Evolutionary conservation across 2,888 invertebrate species (phyloP).

Genomic region (Griposia aprilina): DNA sequence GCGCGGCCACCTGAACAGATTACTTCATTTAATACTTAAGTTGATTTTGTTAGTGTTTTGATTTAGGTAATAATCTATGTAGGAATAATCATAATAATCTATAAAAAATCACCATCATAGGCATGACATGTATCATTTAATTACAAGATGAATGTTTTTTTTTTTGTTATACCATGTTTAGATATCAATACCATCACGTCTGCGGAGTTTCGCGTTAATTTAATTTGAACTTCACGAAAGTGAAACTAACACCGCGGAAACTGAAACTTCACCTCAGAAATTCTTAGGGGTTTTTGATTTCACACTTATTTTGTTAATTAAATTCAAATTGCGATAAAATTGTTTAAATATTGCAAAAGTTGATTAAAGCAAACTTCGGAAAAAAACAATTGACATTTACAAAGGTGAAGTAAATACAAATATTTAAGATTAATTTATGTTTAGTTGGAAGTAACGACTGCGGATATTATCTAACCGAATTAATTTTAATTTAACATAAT

Average conservation of each 20-base stretch:
- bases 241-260: no score
- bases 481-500: not conserved
- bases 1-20: slow-evolving; percentile 2
- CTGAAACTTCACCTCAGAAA: not conserved
- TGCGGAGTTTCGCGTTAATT: not conserved
- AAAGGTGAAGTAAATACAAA: not conserved
- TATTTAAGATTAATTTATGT: not conserved
- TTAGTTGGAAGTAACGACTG: not conserved
- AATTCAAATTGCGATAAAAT: not conserved
- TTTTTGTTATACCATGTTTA: not conserved
- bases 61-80: not conserved
- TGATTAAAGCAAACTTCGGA: not conserved
- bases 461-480: not conserved
- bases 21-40: not conserved
- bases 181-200: not conserved
- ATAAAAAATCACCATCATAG: not conserved
- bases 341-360: not conserved
- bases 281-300: not conserved
- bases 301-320: not conserved
- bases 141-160: not conserved
- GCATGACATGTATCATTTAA: not conserved
- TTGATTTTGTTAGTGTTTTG: not conserved
- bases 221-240: not conserved
- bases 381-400: not conserved
- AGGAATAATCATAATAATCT: not conserved